A percentile compares a stretch with the other conserved stretches of the same genome.
Evolutionary conservation across 2,113 vertebrate genomes (phyloP).

Genomic region (Sphaerodactylus townsendi): DNA sequence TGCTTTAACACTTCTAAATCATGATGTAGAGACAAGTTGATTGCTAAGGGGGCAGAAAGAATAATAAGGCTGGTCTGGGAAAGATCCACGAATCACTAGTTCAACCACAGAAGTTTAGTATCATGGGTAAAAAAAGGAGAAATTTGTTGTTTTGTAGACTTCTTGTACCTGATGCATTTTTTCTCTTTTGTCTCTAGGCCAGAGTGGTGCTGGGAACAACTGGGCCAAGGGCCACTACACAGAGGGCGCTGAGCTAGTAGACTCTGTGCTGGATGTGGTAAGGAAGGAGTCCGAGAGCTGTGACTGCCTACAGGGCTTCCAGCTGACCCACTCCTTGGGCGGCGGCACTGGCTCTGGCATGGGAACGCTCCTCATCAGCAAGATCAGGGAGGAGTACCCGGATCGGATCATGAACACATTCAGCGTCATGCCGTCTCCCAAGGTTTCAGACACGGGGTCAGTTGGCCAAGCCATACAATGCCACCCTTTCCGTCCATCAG

Average conservation of each 20-base stretch:
- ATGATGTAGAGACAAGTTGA: not conserved
- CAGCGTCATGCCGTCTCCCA: slow-evolving; percentile 82
- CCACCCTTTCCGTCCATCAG: slow-evolving; percentile 80
- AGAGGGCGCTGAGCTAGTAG: slow-evolving; percentile 81
- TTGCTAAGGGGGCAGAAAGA: not conserved
- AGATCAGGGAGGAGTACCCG: slow-evolving; percentile 81
- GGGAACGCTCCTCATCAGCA: slow-evolving; percentile 84
- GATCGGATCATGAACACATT: slow-evolving; percentile 86
- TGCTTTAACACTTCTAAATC: not conserved
- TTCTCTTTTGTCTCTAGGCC: slow-evolving; percentile 62
- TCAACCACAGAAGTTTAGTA: not conserved
- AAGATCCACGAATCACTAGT: not conserved
- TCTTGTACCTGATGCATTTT: not conserved
- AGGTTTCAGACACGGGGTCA: slow-evolving; percentile 84
- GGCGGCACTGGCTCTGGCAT: slow-evolving; percentile 81
- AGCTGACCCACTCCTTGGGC: slow-evolving; percentile 81
- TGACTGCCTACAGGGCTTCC: slow-evolving; percentile 85
- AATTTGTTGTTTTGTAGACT: not conserved
- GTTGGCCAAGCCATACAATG: slow-evolving; percentile 83
- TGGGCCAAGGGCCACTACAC: slow-evolving; percentile 87
- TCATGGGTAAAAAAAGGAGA: not conserved
- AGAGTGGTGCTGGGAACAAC: slow-evolving; percentile 82
- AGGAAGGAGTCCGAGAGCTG: slow-evolving; percentile 84
- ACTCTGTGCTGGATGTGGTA: slow-evolving; percentile 84
- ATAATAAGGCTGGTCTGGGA: not conserved